Evolutionary conservation across 2,888 invertebrate species (phyloP), one percentile per base, ranked within the genome.

Genomic region (Endotricha flammealis): DNA sequence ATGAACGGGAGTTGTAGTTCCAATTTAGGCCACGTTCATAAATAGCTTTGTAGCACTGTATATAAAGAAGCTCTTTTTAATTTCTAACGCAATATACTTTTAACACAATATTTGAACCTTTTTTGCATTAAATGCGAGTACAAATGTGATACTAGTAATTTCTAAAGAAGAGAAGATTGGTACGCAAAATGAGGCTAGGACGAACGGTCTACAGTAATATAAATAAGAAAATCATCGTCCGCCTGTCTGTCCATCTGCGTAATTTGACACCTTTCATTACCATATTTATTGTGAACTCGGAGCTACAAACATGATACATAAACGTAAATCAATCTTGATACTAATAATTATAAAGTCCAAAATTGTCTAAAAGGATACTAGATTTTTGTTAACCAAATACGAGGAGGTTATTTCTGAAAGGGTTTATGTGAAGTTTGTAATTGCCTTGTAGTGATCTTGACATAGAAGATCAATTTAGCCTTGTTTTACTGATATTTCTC

Each of bases 251-350:
- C 72, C 64, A 45, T 69, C 69, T 61, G 64, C 66, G 76, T 81
- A 80, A 81, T 82, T 81, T 83, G 81, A 82, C 81, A 82, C 81
- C 79, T 81, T 79, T 77, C 81, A 83, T 82, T 83, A 82, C 80
- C 82, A 83, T 83, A 81, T 80, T 80, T 81, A 82, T 83, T 79
- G 73, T 77, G 53, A 58, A 68, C 56, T 56, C 50, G 46, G 32
- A 47, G 38, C 48, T 35, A 56, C 57, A 37, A 31, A 32, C 20
- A n/a, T n/a, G n/a, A n/a, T n/a, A n/a, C n/a, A n/a, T n/a, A n/a
- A n/a, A n/a, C n/a, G n/a, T n/a, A n/a, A n/a, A n/a, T n/a, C n/a
- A n/a, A n/a, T n/a, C n/a, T n/a, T n/a, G n/a, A n/a, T n/a, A n/a
- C n/a, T n/a, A n/a, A n/a, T n/a, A n/a, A n/a, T n/a, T n/a, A n/a